Conservation (phyloP, 2,888 invertebrate genomes). For the Rapana venosa region DNA sequence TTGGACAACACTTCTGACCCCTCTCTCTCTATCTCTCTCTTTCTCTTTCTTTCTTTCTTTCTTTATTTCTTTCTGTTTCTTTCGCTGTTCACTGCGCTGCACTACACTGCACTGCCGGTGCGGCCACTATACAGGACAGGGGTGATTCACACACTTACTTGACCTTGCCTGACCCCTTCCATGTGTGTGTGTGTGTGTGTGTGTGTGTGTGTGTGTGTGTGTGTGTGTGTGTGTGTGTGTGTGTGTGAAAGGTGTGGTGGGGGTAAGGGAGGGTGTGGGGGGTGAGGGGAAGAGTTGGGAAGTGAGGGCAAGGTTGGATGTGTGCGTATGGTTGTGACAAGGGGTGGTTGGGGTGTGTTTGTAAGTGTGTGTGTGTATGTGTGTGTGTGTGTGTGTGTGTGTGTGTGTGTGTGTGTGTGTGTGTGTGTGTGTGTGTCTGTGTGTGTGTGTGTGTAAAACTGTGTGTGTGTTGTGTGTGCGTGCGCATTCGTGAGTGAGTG, state of each 20-base stretch:
- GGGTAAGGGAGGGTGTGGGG: background rate
- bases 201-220: background rate
- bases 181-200: background rate
- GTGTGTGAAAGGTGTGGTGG: background rate
- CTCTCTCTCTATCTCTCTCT: background rate
- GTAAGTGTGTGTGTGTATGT: background rate
- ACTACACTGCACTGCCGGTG: too few species aligned
- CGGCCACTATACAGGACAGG: too few species aligned
- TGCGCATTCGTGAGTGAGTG: background rate
- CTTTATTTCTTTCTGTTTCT: background rate
- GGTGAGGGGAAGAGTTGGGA: background rate
- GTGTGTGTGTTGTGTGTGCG: background rate
- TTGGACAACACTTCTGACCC: too few species aligned
- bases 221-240: background rate
- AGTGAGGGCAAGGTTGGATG: background rate
- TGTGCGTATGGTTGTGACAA: background rate
- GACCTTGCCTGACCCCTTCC: background rate
- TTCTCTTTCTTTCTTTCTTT: background rate
- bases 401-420: background rate
- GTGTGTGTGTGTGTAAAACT: background rate
- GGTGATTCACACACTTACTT: background rate
- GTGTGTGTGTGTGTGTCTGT: background rate
- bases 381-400: background rate
- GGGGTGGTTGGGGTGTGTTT: background rate
- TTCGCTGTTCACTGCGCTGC: background rate